Evolutionary conservation across 2,113 vertebrate species (phyloP), one percentile per base, ranked within the genome.

Genomic region (Platysteira castanea): DNA sequence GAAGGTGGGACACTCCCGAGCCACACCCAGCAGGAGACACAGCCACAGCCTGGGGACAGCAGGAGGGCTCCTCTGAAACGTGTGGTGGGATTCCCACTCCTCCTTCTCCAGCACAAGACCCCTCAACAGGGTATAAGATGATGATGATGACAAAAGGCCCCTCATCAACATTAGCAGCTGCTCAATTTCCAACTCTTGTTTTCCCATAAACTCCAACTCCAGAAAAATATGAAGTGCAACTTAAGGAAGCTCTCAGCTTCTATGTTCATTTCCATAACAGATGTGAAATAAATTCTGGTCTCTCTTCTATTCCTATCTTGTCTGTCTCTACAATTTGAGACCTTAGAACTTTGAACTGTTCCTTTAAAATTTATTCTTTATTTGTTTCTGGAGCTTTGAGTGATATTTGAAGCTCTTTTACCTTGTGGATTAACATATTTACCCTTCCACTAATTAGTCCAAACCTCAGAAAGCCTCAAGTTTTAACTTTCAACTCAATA

Each of bases 151-250:
- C 85, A 89, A 78, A 82, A 95, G 53, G 41, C 53, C 19, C 24
- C 60, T 84, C 15, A 0, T 67, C 35, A 75, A 10, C 65, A 39
- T 47, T 4, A 87, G 82, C 92, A 96, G 87, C 93, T 95, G 92
- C 87, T 90, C 78, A 11, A 3, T 59, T 84, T 71, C 81, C 47
- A 91, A 26, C 23, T 86, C 74, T 46, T 26, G 10, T 81, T 96
- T 93, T 93, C 87, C 81, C 87, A 95, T 92, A 87, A 93, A 81
- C 90, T 87, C 79, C 54, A 94, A 19, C 57, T 96, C 89, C 87
- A 89, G 60, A 84, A 82, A 60, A 91, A 87, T 28, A 74, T 7
- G 35, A 91, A 89, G 56, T 59, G 70, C 87, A 94, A 78, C 61
- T 78, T 54, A 70, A 87, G 87, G 93, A 91, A 95, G 65, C 73